phyloP scores from a whole-genome alignment of 2,888 invertebrate species.

The Eubasilissa splendida region DNA sequence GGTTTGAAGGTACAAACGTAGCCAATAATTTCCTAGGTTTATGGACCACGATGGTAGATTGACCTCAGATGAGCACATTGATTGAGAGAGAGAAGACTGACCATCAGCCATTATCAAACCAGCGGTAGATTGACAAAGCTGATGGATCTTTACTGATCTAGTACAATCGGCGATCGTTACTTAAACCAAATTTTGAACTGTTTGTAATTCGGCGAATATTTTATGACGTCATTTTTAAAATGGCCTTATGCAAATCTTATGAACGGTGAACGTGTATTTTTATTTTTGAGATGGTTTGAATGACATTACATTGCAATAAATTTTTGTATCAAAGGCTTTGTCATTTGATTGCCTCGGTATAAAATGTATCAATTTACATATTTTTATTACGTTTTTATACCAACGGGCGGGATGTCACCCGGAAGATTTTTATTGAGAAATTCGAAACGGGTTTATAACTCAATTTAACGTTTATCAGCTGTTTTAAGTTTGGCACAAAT shows the following conservation, averaged over 20 bases:
- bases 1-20: too few species aligned
- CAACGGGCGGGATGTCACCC: not conserved
- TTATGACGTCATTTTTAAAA: not conserved
- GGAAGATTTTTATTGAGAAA: constrained; percentile 15
- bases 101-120: too few species aligned
- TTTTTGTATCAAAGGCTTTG: constrained; percentile 17
- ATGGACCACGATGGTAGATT: too few species aligned
- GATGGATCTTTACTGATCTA: too few species aligned
- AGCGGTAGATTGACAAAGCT: too few species aligned
- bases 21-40: too few species aligned
- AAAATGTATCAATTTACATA: constrained; percentile 4
- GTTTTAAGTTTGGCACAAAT: not conserved
- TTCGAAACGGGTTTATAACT: constrained; percentile 25
- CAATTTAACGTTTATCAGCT: not conserved
- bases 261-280: not conserved
- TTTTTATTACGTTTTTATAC: constrained; percentile 24
- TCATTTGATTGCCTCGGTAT: constrained; percentile 18
- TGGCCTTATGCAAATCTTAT: not conserved
- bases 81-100: too few species aligned
- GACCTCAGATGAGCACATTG: too few species aligned
- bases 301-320: not conserved
- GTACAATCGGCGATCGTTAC: too few species aligned
- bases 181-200: too few species aligned
- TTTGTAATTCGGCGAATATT: too few species aligned
- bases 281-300: not conserved